Evolutionary conservation across 2,888 invertebrate species (phyloP), one percentile per base, ranked within the genome.

Genomic region (Meghimatium bilineatum): DNA sequence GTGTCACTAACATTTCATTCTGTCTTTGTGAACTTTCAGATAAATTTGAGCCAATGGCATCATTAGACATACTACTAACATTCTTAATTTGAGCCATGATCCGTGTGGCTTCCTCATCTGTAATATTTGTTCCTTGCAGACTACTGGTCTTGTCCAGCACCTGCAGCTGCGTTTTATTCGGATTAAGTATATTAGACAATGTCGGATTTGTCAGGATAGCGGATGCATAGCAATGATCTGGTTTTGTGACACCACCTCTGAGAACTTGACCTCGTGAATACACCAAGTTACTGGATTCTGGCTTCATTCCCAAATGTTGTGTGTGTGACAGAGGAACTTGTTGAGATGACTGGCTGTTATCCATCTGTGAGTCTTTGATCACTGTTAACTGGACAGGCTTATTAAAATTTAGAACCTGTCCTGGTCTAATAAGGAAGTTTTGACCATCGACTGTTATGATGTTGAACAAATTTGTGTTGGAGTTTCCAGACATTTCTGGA

Each of bases 221-320:
- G 75, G 86, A 80, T n/a, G 84, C 86, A 44, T 84, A 84, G 80
- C 82, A 86, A 56, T 82, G 84, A 60, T 86, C 84, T 38, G 76
- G 76, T 52, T 63, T 80, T 10, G 56, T 38, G 20, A 36, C 29
- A 38, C 14, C 72, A 29, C 52, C 56, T 60, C 38, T 23, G 17
- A 80, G 29, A 2, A 72, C 17, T 26, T 80, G 80, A 14, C 60
- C 72, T 1, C 52, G 26, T 29, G 75, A 76, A 67, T 49, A 44
- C 6, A 82, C 44, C 14, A 82, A 36, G 36, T 36, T 69, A 32
- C 38, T 52, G 10, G 20, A 36, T n/a, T 76, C 82, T n/a, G 76
- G 12, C 63, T 81, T 81, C 2, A 20, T 23, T 63, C 38, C 56
- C n/a, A 49, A 52, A 44, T 49, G 69, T 20, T 60, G 74, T 32